Conservation (phyloP, 2,888 invertebrate species). For the Leucophenga maculata region DNA sequence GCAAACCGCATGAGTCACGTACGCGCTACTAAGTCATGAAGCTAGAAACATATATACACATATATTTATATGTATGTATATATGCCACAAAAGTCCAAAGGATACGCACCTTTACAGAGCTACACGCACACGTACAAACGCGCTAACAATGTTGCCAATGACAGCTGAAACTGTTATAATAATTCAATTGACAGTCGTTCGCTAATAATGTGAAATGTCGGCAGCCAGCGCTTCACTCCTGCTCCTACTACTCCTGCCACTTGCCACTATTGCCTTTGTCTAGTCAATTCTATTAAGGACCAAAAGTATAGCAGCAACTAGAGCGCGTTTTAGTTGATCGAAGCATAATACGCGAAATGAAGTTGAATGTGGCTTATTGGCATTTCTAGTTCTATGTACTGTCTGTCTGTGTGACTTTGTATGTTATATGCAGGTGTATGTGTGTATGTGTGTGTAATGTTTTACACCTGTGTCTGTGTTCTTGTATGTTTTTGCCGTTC, state of each 20-base stretch:
- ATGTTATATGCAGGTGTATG: constrained; percentile 16
- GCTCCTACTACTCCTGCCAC: no score
- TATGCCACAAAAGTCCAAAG: constrained; percentile 24
- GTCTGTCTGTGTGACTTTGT: constrained; percentile 42
- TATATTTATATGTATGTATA: constrained; percentile 17
- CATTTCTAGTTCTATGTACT: constrained; percentile 36
- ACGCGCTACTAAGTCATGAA: constrained; percentile 55
- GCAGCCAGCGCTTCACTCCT: not conserved
- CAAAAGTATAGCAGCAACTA: not conserved
- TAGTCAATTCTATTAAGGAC: constrained; percentile 19
- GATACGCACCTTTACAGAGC: not conserved
- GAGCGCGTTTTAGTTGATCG: no score
- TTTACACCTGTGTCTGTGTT: constrained; percentile 7
- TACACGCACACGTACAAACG: constrained; percentile 22
- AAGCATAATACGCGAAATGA: constrained; percentile 41
- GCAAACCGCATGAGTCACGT: constrained; percentile 65
- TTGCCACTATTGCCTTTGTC: no score
- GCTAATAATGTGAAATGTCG: constrained; percentile 44
- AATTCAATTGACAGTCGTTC: constrained; percentile 61
- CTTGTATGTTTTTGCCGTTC: constrained; percentile 34
- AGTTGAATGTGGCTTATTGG: constrained; percentile 16
- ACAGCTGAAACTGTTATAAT: constrained; percentile 63
- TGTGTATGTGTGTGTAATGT: constrained; percentile 15
- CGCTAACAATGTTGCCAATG: constrained; percentile 48
- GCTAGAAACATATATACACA: constrained; percentile 31